Conservation (phyloP, 2,797 vertebrate species). For the Rhinoraja longicauda region DNA sequence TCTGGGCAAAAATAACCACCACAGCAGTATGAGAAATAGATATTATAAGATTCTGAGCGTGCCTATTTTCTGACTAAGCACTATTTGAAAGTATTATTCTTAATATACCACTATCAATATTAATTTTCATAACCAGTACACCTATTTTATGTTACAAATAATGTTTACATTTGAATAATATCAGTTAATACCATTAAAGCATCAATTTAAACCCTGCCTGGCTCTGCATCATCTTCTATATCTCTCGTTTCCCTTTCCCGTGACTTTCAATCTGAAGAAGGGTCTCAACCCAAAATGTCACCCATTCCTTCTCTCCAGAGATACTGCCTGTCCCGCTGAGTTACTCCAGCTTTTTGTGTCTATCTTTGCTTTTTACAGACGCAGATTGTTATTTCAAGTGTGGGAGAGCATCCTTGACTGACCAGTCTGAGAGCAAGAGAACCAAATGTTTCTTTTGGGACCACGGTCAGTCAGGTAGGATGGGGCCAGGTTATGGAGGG, state of each 20-base stretch:
- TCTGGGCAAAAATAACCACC: conserved; percentile 40
- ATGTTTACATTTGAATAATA: background rate
- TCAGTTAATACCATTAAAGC: background rate
- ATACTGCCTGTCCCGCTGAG: too few relatives aligned
- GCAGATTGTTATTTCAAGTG: background rate
- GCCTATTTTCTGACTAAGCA: background rate
- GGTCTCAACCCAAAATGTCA: too few relatives aligned
- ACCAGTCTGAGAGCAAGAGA: too few relatives aligned
- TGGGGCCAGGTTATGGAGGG: too few relatives aligned
- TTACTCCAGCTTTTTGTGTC: too few relatives aligned
- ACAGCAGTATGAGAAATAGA: background rate
- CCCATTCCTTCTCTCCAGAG: too few relatives aligned
- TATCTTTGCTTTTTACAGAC: background rate
- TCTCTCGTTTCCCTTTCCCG: too few relatives aligned
- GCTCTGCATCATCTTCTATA: too few relatives aligned
- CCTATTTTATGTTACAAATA: background rate
- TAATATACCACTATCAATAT: background rate
- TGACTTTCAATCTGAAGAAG: too few relatives aligned
- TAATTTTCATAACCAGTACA: background rate
- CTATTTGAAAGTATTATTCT: background rate
- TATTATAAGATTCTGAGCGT: background rate
- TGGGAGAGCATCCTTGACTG: background rate
- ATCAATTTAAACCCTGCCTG: background rate
- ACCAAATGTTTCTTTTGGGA: background rate
- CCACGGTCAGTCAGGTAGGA: too few relatives aligned